Conservation (phyloP, 2,113 vertebrate genomes). For the Cinclus mexicanus region DNA sequence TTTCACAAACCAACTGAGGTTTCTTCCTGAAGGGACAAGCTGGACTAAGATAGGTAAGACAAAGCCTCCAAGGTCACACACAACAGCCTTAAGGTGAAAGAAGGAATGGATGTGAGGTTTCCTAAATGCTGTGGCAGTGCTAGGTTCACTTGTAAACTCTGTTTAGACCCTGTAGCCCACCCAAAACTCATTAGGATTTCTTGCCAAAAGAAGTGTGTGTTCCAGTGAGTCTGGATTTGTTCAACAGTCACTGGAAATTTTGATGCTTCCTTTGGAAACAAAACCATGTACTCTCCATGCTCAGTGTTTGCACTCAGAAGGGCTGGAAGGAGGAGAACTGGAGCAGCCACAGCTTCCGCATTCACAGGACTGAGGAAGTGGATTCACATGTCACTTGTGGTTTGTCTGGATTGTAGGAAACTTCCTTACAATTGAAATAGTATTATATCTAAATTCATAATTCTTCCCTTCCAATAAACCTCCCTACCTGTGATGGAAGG, state of each 20-base stretch:
- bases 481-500: not conserved
- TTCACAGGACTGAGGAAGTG: not conserved
- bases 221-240: not conserved
- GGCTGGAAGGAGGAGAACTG: not conserved
- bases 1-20: not conserved
- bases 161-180: not conserved
- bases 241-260: not conserved
- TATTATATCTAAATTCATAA: not conserved
- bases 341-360: not conserved
- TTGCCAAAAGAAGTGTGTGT: not conserved
- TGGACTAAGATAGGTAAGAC: not conserved
- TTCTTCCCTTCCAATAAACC: not conserved
- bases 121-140: not conserved
- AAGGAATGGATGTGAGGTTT: not conserved
- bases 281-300: not conserved
- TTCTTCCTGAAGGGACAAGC: not conserved
- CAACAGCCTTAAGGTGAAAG: not conserved
- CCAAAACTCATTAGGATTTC: not conserved
- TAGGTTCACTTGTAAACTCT: not conserved
- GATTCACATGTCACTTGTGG: not conserved
- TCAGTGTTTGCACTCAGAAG: not conserved
- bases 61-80: not conserved
- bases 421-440: not conserved
- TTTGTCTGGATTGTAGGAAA: not conserved
- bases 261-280: not conserved